Conservation (phyloP, 2,113 vertebrate species). For the Gymnorhina tibicen region DNA sequence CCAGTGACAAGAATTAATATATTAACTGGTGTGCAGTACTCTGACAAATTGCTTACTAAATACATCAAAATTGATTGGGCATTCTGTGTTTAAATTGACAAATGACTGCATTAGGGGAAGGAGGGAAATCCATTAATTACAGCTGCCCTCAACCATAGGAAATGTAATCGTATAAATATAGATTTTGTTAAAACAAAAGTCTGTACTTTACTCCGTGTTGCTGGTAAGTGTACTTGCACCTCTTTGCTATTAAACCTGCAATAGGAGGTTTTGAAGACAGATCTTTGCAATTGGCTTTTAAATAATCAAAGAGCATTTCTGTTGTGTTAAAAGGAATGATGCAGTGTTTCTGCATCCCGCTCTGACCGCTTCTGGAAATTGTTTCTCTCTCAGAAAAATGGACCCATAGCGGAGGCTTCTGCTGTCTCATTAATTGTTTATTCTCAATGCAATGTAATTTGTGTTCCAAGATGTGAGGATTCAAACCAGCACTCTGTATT, state of each 20-base stretch:
- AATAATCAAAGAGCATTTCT: conserved; percentile 44
- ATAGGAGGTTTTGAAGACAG: conserved; percentile 41
- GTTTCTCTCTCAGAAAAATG: background rate
- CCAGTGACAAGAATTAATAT: conserved; percentile 78
- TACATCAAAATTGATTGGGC: conserved; percentile 83
- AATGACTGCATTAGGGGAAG: conserved; percentile 81
- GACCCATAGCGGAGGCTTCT: background rate
- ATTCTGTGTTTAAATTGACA: conserved; percentile 80
- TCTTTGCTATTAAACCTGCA: conserved; percentile 58
- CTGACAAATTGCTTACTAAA: conserved; percentile 84
- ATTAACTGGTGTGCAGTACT: conserved; percentile 77
- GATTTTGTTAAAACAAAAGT: conserved; percentile 79
- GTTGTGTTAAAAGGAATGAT: conserved; percentile 38
- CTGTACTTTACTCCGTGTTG: conserved; percentile 57
- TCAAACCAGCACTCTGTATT: background rate
- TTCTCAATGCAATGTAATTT: background rate
- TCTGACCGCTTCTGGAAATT: background rate
- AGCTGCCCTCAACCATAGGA: conserved; percentile 75
- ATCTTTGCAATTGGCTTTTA: conserved; percentile 49
- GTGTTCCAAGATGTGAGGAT: background rate
- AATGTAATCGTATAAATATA: conserved; percentile 83
- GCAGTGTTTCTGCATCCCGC: background rate
- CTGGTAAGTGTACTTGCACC: conserved; percentile 65
- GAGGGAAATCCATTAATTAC: conserved; percentile 84
- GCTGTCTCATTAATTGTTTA: conserved; percentile 36